These are phyloP conservation scores for Aviceda subcristata DNA, from an alignment of 2,113 vertebrate species.

Conservation along the genomic window DNA sequence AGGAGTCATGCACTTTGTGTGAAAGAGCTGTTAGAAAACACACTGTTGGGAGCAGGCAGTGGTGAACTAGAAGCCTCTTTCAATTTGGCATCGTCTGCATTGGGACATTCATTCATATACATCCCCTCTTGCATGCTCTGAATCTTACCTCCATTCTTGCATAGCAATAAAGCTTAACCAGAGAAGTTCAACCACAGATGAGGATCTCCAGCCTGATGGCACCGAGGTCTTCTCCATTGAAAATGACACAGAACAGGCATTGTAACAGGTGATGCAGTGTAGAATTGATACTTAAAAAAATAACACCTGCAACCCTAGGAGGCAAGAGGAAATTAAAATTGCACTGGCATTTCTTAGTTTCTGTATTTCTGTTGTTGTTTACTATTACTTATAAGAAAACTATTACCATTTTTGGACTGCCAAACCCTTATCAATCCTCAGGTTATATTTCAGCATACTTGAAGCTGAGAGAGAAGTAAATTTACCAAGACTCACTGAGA, in stretches of 20 bases:
- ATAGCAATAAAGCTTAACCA: not conserved
- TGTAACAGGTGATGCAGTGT: not conserved
- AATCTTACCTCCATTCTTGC: not conserved
- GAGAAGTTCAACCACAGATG: not conserved
- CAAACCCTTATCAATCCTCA: not conserved
- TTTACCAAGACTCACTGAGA: not conserved
- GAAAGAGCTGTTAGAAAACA: not conserved
- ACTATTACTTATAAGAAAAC: not conserved
- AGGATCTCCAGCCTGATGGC: not conserved
- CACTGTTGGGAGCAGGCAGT: accelerated
- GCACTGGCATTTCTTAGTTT: not conserved
- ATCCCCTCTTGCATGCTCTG: not conserved
- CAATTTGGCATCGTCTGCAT: not conserved
- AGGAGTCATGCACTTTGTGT: not conserved
- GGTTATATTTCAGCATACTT: not conserved
- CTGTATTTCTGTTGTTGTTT: not conserved
- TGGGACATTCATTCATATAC: not conserved
- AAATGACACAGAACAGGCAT: not conserved
- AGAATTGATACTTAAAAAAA: not conserved
- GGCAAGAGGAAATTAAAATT: not conserved
- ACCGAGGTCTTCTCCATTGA: not conserved
- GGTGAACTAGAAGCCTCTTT: not conserved
- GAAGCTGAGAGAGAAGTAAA: not conserved
- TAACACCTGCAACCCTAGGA: not conserved
- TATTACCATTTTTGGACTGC: not conserved